Evolutionary conservation across 1,140 invertebrate species (phyloP).

Genomic region (Ostrea edulis): DNA sequence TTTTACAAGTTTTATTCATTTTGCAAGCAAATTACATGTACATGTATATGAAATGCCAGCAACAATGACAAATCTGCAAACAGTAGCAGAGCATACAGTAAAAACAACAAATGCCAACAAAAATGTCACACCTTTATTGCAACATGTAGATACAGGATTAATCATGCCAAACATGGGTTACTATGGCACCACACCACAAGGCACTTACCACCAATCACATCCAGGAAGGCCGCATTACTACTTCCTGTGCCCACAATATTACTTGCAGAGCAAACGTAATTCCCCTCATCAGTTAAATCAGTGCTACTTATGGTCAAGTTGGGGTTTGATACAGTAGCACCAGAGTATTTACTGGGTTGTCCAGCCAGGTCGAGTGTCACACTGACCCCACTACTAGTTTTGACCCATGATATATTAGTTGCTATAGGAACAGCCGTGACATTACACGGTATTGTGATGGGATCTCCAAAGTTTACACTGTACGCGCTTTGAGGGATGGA

Average conservation of each 20-base stretch:
- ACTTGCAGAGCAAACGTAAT: constrained; percentile 51
- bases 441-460: constrained; percentile 43
- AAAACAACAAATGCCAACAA: neutral
- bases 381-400: constrained; percentile 42
- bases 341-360: constrained; percentile 46
- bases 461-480: constrained; percentile 41
- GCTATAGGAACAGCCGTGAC: constrained; percentile 41
- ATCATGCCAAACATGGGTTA: neutral
- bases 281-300: constrained; percentile 46
- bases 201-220: constrained; percentile 53
- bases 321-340: constrained; percentile 33
- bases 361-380: constrained; percentile 1
- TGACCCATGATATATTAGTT: constrained; percentile 44
- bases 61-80: neutral
- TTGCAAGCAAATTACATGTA: neutral
- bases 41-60: constrained; percentile 36
- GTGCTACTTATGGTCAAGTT: constrained; percentile 51
- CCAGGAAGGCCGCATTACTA: constrained; percentile 43
- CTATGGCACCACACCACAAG: neutral
- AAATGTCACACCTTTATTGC: neutral
- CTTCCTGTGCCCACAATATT: constrained; percentile 52
- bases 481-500: constrained; percentile 50
- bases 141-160: neutral
- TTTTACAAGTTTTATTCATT: constrained; percentile 28
- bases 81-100: neutral